A percentile compares a stretch with the other conserved stretches of the same genome.
Evolutionary conservation across 2,888 invertebrate genomes (phyloP).

Genomic region (Plutella xylostella): DNA sequence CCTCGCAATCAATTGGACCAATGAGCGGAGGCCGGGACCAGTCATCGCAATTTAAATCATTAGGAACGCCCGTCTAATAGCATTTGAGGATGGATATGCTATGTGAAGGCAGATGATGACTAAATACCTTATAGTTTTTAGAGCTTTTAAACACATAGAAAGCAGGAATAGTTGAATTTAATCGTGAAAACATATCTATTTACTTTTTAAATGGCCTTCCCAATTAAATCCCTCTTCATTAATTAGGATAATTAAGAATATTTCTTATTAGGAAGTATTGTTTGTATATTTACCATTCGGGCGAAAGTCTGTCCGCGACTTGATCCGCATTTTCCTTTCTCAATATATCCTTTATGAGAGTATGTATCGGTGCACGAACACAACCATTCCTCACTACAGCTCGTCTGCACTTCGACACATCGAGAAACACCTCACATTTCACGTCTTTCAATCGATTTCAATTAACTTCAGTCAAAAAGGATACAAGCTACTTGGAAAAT

Average conservation of each 20-base stretch:
- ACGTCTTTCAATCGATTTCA: conserved; percentile 40
- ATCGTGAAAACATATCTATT: too few relatives aligned
- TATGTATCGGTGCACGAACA: conserved; percentile 45
- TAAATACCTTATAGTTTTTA: too few relatives aligned
- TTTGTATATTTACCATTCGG: conserved; percentile 62
- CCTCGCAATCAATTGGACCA: conserved; percentile 55
- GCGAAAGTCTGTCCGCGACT: conserved; percentile 56
- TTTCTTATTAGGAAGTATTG: too few relatives aligned
- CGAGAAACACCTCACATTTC: conserved; percentile 55
- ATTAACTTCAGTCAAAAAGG: conserved; percentile 50
- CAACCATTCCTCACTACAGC: conserved; percentile 54
- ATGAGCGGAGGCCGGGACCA: conserved; percentile 42
- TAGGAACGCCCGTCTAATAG: not conserved
- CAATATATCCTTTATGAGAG: conserved; percentile 66
- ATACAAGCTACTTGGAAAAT: conserved; percentile 63
- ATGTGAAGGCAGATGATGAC: too few relatives aligned
- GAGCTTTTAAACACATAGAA: too few relatives aligned
- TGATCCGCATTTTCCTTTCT: conserved; percentile 69
- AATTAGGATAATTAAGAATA: not conserved
- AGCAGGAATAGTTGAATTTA: too few relatives aligned
- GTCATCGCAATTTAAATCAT: conserved; percentile 51
- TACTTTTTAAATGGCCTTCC: not conserved
- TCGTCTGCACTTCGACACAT: conserved; percentile 38
- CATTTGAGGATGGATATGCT: too few relatives aligned
- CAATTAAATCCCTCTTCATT: not conserved